These are phyloP conservation scores for Dromas ardeola DNA, from an alignment of 2,113 vertebrate species.

Conservation along the genomic window DNA sequence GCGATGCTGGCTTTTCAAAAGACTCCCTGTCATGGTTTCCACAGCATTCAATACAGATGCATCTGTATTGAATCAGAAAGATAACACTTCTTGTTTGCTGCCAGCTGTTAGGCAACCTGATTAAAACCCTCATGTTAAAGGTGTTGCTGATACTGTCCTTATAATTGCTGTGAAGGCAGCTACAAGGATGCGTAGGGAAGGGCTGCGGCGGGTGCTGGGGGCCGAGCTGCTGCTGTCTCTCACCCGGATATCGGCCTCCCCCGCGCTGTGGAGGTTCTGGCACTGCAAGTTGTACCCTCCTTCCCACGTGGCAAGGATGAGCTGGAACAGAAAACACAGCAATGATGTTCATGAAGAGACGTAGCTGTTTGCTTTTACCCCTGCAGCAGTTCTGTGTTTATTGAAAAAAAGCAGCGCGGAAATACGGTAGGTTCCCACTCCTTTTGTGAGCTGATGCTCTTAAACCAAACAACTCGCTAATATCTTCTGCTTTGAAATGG, in stretches of 20 bases:
- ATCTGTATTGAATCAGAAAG: background rate
- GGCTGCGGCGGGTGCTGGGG: background rate
- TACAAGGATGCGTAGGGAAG: background rate
- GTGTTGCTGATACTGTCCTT: background rate
- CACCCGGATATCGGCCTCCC: constrained; percentile 82
- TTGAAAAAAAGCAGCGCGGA: background rate
- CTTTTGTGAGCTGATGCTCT: background rate
- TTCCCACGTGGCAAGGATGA: constrained; percentile 83
- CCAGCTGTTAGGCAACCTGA: background rate
- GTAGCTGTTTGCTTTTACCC: background rate
- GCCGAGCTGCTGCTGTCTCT: constrained; percentile 18
- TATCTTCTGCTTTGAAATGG: background rate
- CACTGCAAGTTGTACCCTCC: constrained; percentile 87
- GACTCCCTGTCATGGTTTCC: background rate
- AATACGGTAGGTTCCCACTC: background rate
- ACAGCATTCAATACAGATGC: background rate
- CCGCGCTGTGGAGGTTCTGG: constrained; percentile 83
- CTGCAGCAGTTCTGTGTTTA: background rate
- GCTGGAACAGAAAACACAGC: constrained; percentile 66
- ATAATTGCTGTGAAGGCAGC: accelerated
- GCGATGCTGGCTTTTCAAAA: background rate
- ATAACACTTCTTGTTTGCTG: background rate
- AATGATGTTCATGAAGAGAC: background rate
- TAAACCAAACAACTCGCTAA: background rate
- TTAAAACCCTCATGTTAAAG: background rate